Evolutionary conservation across 2,888 invertebrate species (phyloP), one percentile per base, ranked within the genome.

Genomic region (Cantharis rufa): DNA sequence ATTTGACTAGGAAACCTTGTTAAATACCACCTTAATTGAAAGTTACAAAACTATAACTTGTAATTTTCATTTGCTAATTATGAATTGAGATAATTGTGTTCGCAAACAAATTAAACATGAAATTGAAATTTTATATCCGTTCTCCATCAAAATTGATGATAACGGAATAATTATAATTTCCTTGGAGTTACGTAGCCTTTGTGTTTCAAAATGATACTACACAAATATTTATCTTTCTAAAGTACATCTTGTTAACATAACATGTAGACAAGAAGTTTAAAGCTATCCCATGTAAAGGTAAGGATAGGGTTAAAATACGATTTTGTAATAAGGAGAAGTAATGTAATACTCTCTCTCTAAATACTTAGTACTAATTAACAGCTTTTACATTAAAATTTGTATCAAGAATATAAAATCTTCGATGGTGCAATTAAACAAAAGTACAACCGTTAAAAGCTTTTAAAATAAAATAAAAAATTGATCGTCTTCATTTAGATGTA

Each of bases 401-500:
- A 48, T n/a, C 4, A 48, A n/a, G 48, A 18, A 48, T 28, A 28
- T 28, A 28, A 11, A 28, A 28, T 28, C 10, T 28, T 28, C 48
- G n/a, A 13, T 48, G 48, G 4, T n/a, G n/a, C n/a, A 48, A 48
- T 48, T 48, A 48, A 48, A 48, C 48, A 48, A 48, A 48, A 48
- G 48, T 48, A n/a, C 48, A 61, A 70, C 62, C 62, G 72, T 63
- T 64, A 27, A 72, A 72, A 72, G 66, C 72, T 66, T 72, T 27
- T n/a, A 48, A 48, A 48, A 32, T 64, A 64, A 64, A 68, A 68
- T 16, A 68, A 68, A 24, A 24, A 72, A 68, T 68, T 61, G 32
- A 61, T 61, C 32, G 61, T 72, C 62, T 71, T 62, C n/a, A 48
- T 74, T 74, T 71, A 62, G 73, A 69, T 77, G 68, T 62, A 74